Base-by-base conservation (phyloP, 2,888 invertebrate species). In the Pantelozetes paolii region DNA sequence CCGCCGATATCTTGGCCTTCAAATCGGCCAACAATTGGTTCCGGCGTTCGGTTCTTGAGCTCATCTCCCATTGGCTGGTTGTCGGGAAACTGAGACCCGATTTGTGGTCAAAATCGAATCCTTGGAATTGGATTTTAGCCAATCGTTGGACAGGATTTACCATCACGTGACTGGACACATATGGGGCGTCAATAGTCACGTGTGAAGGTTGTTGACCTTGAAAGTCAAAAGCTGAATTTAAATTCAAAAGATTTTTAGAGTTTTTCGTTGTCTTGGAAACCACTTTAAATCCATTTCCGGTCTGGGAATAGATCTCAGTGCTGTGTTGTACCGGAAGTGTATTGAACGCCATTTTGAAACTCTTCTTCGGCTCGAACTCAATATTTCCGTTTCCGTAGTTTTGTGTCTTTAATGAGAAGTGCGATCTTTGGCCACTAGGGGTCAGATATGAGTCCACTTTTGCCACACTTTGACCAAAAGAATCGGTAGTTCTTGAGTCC, bases 291-390 rank as follows among this genome's bases (percentile, higher is more conserved):
- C 59, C 59, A 18, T 40, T 64, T 40, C 45, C 45, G 45, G 15
- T 13, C 45, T 40, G n/a, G 13, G 30, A 9, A 13, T 3, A 11
- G n/a, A 72, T 9, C 36, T 72, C 42, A 6, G 72, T 32, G 8
- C 26, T 36, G 42, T 72, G 72, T 15, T n/a, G n/a, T n/a, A n/a
- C n/a, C n/a, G n/a, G n/a, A n/a, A n/a, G n/a, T n/a, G n/a, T n/a
- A n/a, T n/a, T n/a, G n/a, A n/a, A n/a, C n/a, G n/a, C n/a, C n/a
- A n/a, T n/a, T n/a, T n/a, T n/a, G n/a, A n/a, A n/a, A n/a, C n/a
- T n/a, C n/a, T n/a, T n/a, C n/a, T 70, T 11, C 13, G 70, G 70
- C 28, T 70, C 70, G n/a, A n/a, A 45, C n/a, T 40, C 70, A 9
- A 70, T 11, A 9, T 70, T 70, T 2, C 45, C 40, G 15, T 42